Evolutionary conservation across 2,113 vertebrate genomes (phyloP).

Genomic region (Prolemur simus): DNA sequence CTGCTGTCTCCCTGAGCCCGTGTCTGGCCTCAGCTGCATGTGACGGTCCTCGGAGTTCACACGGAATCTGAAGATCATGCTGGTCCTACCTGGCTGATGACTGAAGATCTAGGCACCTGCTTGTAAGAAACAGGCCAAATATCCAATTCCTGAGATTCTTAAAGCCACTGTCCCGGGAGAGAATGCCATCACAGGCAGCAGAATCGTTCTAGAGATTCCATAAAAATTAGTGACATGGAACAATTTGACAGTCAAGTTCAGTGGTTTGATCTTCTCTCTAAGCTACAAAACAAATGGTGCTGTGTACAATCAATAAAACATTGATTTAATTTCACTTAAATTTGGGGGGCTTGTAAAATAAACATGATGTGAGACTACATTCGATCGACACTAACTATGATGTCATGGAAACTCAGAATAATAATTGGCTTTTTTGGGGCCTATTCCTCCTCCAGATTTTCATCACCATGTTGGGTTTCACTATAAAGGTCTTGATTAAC

Average conservation of each 20-base stretch:
- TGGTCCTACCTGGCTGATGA: too few species aligned
- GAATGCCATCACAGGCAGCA: accelerated
- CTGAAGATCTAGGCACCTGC: neutral
- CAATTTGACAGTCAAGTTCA: neutral
- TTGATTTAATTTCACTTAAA: neutral
- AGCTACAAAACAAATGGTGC: neutral
- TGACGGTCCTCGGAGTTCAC: neutral
- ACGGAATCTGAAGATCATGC: neutral
- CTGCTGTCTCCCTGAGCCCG: neutral
- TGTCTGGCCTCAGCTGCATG: neutral
- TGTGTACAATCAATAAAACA: neutral
- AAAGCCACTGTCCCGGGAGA: neutral
- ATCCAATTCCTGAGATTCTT: neutral
- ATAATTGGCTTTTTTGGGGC: neutral
- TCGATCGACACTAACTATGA: too few species aligned
- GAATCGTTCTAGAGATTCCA: neutral
- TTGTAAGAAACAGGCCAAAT: neutral
- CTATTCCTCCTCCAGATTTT: too few species aligned
- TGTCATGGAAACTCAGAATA: neutral
- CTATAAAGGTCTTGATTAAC: neutral
- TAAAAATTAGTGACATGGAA: neutral
- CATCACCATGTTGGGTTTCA: neutral
- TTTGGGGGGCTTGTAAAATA: neutral
- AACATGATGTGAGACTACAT: neutral
- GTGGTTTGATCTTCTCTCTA: neutral